These are phyloP conservation scores for Orius insidiosus DNA, from an alignment of 1,140 invertebrate genomes.

Conservation along the genomic window DNA sequence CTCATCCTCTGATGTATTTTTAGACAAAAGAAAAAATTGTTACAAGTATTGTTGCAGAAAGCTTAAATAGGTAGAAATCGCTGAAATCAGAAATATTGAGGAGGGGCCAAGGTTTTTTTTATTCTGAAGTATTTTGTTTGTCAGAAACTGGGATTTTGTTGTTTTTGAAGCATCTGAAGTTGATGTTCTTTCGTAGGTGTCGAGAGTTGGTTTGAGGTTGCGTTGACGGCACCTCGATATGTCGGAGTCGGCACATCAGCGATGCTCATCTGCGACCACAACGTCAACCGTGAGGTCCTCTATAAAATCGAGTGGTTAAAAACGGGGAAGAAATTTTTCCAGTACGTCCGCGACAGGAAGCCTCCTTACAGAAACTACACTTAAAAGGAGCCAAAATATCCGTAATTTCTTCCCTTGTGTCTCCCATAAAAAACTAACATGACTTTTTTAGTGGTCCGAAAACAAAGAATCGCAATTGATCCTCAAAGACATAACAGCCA, in stretches of 20 bases:
- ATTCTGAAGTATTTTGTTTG: too few species aligned
- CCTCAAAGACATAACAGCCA: conserved; percentile 50
- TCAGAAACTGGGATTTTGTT: too few species aligned
- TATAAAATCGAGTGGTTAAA: conserved; percentile 48
- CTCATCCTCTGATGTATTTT: too few species aligned
- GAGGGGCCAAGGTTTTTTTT: too few species aligned
- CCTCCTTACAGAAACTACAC: conserved; percentile 49
- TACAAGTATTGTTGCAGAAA: too few species aligned
- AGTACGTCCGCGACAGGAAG: conserved; percentile 52
- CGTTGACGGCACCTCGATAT: conserved; percentile 24
- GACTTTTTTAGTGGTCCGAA: conserved; percentile 1
- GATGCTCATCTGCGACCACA: conserved; percentile 29
- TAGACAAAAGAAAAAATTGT: too few species aligned
- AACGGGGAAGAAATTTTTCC: conserved; percentile 54
- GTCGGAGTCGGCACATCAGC: conserved; percentile 26
- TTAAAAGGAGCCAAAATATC: conserved; percentile 33
- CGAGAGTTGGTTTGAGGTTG: conserved; percentile 6
- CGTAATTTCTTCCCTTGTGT: background rate
- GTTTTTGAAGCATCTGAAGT: too few species aligned
- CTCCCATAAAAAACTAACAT: background rate
- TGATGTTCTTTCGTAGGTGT: too few species aligned
- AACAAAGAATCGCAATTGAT: conserved; percentile 31
- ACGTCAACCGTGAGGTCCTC: conserved; percentile 25
- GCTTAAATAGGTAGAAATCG: too few species aligned
- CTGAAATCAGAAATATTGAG: too few species aligned